These are phyloP conservation scores for Diarsia dahlii DNA, from an alignment of 2,888 invertebrate species.

Conservation along the genomic window DNA sequence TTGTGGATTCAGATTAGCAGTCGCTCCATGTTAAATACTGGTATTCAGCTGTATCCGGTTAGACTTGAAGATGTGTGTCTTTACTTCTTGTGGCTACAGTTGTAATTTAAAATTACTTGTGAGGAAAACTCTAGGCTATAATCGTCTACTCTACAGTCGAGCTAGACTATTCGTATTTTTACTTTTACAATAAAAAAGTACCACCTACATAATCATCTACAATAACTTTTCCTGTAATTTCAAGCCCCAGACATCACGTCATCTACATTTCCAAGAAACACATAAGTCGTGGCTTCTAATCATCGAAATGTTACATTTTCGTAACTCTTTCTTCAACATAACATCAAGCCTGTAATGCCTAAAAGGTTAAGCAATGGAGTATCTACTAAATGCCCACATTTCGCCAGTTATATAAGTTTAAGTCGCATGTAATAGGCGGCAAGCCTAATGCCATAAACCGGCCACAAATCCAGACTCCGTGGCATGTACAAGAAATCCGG, in stretches of 20 bases:
- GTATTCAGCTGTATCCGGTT: no score
- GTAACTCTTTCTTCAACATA: conserved; percentile 1
- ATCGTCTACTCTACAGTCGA: background rate
- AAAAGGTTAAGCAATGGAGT: no score
- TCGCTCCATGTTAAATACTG: no score
- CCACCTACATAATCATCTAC: background rate
- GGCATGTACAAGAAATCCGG: no score
- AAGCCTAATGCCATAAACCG: no score
- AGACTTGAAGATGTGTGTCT: no score
- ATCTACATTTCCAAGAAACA: conserved; percentile 36
- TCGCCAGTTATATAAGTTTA: no score
- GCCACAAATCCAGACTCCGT: no score
- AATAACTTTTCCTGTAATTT: conserved; percentile 7
- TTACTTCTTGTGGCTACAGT: background rate
- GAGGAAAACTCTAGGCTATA: background rate
- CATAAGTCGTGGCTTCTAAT: conserved; percentile 3
- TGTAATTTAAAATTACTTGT: conserved; percentile 16
- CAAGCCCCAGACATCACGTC: conserved; percentile 1
- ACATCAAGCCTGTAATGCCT: no score
- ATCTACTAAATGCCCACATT: no score
- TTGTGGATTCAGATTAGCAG: no score
- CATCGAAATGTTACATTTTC: conserved; percentile 21
- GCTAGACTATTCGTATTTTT: background rate
- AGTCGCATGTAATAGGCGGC: no score
- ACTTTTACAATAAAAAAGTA: conserved; percentile 18